phyloP scores from a whole-genome alignment of 2,797 vertebrate species.

The Buphagus erythrorhynchus region DNA sequence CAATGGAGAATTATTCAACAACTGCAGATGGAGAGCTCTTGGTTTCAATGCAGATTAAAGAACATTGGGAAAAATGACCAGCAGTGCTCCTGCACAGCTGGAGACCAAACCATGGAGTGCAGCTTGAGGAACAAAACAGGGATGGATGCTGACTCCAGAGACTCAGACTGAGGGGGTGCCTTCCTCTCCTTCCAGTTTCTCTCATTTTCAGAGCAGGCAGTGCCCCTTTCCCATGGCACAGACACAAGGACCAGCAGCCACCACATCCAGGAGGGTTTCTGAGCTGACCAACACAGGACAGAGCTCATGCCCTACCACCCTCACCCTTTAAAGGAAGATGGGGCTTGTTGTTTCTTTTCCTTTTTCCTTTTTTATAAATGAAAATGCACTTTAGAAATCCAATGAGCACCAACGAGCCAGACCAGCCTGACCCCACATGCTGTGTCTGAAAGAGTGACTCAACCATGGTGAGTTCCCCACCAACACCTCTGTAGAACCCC shows the following conservation, averaged over 20 bases:
- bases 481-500: not conserved
- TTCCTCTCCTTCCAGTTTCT: not conserved
- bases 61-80: not conserved
- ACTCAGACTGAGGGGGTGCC: fast-evolving
- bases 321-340: not conserved
- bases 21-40: not conserved
- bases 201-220: not conserved
- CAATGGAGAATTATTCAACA: not conserved
- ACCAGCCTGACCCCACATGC: not conserved
- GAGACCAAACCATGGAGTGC: not conserved
- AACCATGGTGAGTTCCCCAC: fast-evolving
- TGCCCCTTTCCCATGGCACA: not conserved
- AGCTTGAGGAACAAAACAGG: not conserved
- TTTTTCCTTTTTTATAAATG: not conserved
- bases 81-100: not conserved
- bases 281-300: not conserved
- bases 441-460: fast-evolving
- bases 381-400: not conserved
- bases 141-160: not conserved
- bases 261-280: fast-evolving
- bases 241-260: not conserved
- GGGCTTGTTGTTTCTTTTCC: not conserved
- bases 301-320: not conserved
- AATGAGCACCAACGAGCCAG: not conserved
- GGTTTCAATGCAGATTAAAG: not conserved